A percentile compares a stretch with the other conserved stretches of the same genome.
These are phyloP conservation scores for Halichoeres trimaculatus DNA, from an alignment of 2,113 vertebrate genomes.

Conservation along the genomic window DNA sequence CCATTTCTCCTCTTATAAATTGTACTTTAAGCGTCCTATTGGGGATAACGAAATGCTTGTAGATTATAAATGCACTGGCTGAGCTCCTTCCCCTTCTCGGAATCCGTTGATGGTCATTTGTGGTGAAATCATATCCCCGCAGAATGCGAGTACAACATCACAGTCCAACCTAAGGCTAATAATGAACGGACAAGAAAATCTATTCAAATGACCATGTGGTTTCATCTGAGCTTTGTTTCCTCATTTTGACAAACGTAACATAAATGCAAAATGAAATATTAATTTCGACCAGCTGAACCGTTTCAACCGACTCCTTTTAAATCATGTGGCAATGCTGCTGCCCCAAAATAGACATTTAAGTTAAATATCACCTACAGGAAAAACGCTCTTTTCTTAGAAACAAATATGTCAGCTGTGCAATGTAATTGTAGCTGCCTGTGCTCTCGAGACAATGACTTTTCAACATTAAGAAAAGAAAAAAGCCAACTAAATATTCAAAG, in stretches of 20 bases:
- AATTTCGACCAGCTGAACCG: conserved; percentile 56
- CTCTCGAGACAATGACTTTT: conserved; percentile 28
- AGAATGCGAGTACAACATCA: conserved; percentile 68
- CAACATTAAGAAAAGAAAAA: conserved; percentile 1
- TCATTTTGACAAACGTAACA: conserved; percentile 57
- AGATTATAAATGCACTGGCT: conserved; percentile 66
- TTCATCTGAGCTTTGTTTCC: conserved; percentile 70
- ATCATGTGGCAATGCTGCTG: conserved; percentile 44
- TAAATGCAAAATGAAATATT: conserved; percentile 72
- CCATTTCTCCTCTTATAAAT: conserved; percentile 13
- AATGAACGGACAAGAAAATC: conserved; percentile 68
- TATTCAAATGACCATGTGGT: conserved; percentile 67
- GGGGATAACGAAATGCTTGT: conserved; percentile 58
- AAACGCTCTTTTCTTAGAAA: conserved; percentile 48
- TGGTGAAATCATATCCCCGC: conserved; percentile 76
- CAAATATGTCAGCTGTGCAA: conserved; percentile 12
- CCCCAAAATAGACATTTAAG: conserved; percentile 19
- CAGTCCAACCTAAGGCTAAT: conserved; percentile 72
- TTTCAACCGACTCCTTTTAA: conserved; percentile 50
- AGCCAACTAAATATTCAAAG: conserved; percentile 27
- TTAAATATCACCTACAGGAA: conserved; percentile 42
- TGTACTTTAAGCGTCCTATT: conserved; percentile 16
- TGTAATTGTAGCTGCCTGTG: conserved; percentile 29
- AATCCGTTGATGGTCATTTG: conserved; percentile 75
- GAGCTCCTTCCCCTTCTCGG: conserved; percentile 70